Base-by-base conservation (phyloP, 2,888 invertebrate species). In the Catocala nupta region DNA sequence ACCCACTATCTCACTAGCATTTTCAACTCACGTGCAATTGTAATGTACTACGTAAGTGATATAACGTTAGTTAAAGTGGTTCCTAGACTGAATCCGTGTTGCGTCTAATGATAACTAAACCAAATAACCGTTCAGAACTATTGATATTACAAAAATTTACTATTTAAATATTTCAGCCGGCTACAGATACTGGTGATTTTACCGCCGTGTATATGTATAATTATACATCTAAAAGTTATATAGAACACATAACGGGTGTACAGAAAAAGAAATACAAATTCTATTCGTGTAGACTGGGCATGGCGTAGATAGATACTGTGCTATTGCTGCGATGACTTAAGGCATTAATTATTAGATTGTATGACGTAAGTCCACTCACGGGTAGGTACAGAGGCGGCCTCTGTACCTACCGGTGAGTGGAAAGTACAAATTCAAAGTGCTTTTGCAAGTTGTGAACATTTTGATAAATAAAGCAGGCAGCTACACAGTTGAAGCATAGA, bases 21-120 rank as follows among this genome's bases (percentile, higher is more conserved):
- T 85, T 87, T 84, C 84, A 82, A 78, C 81, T 84, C 85, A 88
- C 87, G 86, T 87, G 84, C 84, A 81, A 71, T 78, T 82, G 82
- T 85, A 83, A 85, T 83, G 82, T 81, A 81, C 78, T 79, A 81
- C 64, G 80, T 80, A 83, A 85, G 81, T 79, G 85, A 86, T 86
- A 83, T 79, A 80, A 77, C 65, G 74, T 76, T 72, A 81, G 76
- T 82, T 83, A 77, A 75, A 85, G 82, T 75, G 71, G 78, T 75
- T 79, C 71, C 60, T 70, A 69, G 71, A 71, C 77, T 71, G 73
- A 77, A 75, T 76, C 73, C 63, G 64, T 70, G 61, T 68, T 66
- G 54, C 69, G 70, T 77, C 64, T 58, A 55, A 65, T 61, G 73
- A 73, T 75, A 73, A 63, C 62, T 56, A 66, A 69, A 60, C 54